Evolutionary conservation across 1,140 invertebrate species (phyloP).

Genomic region (Trichogramma pretiosum): DNA sequence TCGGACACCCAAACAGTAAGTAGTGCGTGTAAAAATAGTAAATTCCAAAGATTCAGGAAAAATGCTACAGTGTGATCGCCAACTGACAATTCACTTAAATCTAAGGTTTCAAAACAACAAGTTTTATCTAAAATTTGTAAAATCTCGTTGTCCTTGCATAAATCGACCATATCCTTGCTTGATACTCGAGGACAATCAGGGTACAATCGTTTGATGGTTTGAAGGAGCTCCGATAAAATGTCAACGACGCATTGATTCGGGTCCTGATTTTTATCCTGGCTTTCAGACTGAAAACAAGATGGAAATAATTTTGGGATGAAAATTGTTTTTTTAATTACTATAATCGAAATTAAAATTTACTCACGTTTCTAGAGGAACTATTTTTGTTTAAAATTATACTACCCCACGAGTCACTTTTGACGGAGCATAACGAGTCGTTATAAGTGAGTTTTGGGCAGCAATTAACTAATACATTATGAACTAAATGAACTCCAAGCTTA

Average conservation of each 20-base stretch:
- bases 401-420: conserved; percentile 27
- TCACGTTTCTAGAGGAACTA: too few species aligned
- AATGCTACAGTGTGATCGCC: conserved; percentile 38
- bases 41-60: conserved; percentile 37
- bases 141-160: conserved; percentile 23
- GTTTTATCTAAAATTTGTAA: conserved; percentile 30
- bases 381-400: conserved; percentile 31
- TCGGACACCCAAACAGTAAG: conserved; percentile 26
- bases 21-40: conserved; percentile 32
- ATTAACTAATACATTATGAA: conserved; percentile 50
- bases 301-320: not conserved
- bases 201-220: conserved; percentile 17
- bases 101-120: conserved; percentile 24
- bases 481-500: conserved; percentile 50
- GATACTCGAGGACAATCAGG: conserved; percentile 15
- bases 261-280: conserved; percentile 21
- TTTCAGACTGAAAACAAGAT: too few species aligned
- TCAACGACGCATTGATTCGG: conserved; percentile 32
- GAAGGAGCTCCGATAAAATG: conserved; percentile 29
- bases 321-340: not conserved
- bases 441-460: conserved; percentile 46
- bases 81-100: conserved; percentile 34
- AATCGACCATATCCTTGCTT: conserved; percentile 12
- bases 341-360: conserved; percentile 19
- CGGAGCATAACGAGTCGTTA: conserved; percentile 22